Evolutionary conservation across 2,888 invertebrate genomes (phyloP).

Genomic region (Eucriotettix oculatus): DNA sequence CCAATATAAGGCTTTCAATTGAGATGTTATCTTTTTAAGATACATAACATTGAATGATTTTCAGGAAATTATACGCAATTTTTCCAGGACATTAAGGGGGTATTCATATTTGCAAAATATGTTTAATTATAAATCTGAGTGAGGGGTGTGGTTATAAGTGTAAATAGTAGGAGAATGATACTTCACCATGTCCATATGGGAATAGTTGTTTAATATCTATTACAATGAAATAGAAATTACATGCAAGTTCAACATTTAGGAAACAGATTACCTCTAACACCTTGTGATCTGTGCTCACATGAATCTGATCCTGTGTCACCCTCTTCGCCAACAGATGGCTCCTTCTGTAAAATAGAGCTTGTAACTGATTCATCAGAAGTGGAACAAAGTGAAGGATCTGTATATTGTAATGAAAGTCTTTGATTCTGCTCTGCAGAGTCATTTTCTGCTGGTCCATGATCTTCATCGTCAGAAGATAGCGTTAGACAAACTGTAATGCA

Average conservation of each 20-base stretch:
- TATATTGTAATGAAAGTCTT: too few relatives aligned
- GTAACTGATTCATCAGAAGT: conserved; percentile 1
- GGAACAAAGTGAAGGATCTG: neutral
- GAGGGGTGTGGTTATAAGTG: too few relatives aligned
- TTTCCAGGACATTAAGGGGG: too few relatives aligned
- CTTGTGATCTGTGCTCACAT: neutral
- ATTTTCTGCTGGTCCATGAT: conserved; percentile 13
- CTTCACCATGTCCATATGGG: neutral
- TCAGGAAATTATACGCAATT: too few relatives aligned
- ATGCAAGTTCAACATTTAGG: neutral
- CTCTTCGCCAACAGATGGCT: conserved; percentile 5
- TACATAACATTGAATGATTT: too few relatives aligned
- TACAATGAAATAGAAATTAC: neutral
- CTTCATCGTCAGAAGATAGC: conserved; percentile 46
- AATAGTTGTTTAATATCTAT: neutral
- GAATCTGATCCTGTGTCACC: conserved; percentile 1
- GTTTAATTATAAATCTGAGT: too few relatives aligned
- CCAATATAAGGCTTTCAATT: too few relatives aligned
- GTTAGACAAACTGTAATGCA: conserved; percentile 23
- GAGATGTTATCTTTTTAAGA: too few relatives aligned
- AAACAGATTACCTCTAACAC: neutral
- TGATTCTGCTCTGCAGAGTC: too few relatives aligned
- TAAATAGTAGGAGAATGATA: too few relatives aligned
- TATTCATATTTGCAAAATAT: too few relatives aligned
- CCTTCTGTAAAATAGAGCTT: conserved; percentile 1